Evolutionary conservation across 2,797 vertebrate species (phyloP).

Genomic region (Anisognathus igniventris): DNA sequence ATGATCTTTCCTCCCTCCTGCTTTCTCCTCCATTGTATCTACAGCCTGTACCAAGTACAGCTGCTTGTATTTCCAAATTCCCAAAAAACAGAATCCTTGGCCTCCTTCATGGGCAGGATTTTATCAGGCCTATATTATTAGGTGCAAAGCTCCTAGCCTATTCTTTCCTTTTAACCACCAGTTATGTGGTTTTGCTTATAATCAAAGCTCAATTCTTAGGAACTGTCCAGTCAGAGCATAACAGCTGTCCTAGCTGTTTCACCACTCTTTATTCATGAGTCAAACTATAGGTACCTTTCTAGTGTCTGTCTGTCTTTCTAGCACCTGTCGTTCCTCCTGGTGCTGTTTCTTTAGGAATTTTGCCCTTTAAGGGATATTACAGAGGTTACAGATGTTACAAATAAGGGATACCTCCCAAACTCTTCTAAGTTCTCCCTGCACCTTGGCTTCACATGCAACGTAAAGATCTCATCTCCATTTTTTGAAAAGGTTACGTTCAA

Average conservation of each 20-base stretch:
- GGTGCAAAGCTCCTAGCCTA: not conserved
- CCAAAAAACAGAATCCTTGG: not conserved
- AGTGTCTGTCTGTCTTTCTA: not conserved
- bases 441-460: not conserved
- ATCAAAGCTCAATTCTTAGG: not conserved
- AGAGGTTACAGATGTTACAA: not conserved
- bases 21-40: not conserved
- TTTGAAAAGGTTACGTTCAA: not conserved
- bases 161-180: not conserved
- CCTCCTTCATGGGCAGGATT: not conserved
- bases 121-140: not conserved
- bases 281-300: not conserved
- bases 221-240: not conserved
- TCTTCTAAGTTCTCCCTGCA: not conserved
- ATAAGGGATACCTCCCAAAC: not conserved
- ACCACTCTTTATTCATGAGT: not conserved
- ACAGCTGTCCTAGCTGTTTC: not conserved
- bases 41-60: not conserved
- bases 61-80: not conserved
- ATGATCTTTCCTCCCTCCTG: not conserved
- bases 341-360: not conserved
- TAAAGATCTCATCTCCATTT: not conserved
- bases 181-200: not conserved
- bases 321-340: accelerated
- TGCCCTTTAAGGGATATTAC: not conserved